phyloP scores from a whole-genome alignment of 2,113 vertebrate species.

The Psettodes erumei region DNA sequence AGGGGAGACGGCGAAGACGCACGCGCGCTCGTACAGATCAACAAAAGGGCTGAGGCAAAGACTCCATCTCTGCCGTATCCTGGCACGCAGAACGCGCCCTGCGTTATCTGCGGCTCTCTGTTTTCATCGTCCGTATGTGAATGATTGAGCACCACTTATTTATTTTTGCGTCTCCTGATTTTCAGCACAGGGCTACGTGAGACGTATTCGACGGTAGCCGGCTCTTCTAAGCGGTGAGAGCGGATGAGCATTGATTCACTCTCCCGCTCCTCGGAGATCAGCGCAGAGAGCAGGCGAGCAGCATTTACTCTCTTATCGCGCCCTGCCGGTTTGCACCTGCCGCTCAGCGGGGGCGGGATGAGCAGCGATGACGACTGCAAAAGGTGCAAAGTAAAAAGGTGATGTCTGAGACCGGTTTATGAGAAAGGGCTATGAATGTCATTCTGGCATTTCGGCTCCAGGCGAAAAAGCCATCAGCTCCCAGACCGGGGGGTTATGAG shows the following conservation, averaged over 20 bases:
- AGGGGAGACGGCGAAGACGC: slow-evolving; percentile 40
- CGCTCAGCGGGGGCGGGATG: too few species aligned
- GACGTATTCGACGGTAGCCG: slow-evolving; percentile 27
- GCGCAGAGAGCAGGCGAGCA: neutral
- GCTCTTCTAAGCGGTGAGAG: slow-evolving; percentile 45
- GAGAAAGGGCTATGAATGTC: slow-evolving; percentile 43
- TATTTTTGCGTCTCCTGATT: slow-evolving; percentile 19
- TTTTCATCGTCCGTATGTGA: too few species aligned
- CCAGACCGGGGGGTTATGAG: slow-evolving; percentile 41
- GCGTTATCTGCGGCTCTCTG: slow-evolving; percentile 47
- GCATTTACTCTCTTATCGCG: neutral
- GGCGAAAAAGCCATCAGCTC: slow-evolving; percentile 50
- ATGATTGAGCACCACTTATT: neutral
- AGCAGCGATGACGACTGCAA: neutral
- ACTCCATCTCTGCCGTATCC: neutral
- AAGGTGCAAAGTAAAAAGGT: slow-evolving; percentile 21
- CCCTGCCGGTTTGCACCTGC: neutral
- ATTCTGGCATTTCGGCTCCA: slow-evolving; percentile 56
- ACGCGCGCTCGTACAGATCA: slow-evolving; percentile 20
- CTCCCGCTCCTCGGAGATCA: slow-evolving; percentile 30
- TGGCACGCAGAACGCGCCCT: slow-evolving; percentile 15
- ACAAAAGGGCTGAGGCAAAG: slow-evolving; percentile 52
- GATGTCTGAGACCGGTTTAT: slow-evolving; percentile 30
- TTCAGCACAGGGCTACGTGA: neutral
- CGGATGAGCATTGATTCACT: slow-evolving; percentile 46